Conservation (phyloP, 2,113 vertebrate species). For the Rattus rattus region DNA sequence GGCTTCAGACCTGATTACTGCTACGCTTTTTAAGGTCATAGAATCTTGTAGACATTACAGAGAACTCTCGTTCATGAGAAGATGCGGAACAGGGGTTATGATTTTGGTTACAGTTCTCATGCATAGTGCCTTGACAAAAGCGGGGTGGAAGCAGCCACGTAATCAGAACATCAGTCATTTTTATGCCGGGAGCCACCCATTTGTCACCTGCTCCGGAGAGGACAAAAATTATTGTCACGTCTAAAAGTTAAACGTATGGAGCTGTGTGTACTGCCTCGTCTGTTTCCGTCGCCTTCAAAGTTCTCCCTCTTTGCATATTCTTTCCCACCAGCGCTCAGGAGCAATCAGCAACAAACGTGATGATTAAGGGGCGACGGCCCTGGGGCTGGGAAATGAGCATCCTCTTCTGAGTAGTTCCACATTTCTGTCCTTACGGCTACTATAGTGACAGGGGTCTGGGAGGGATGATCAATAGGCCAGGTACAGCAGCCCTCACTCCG, state of each 20-base stretch:
- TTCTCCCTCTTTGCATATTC: constrained; percentile 13
- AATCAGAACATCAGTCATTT: constrained; percentile 45
- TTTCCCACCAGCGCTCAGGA: not conserved
- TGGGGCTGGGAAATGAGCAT: constrained; percentile 36
- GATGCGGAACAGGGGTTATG: constrained; percentile 7
- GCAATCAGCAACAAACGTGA: constrained; percentile 48
- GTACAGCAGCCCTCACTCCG: not conserved
- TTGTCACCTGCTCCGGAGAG: constrained; percentile 68
- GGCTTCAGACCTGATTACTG: constrained; percentile 3
- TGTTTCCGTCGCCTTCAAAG: constrained; percentile 46
- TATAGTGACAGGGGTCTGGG: constrained; percentile 2
- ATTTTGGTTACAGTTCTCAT: not conserved
- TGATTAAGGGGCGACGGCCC: constrained; percentile 54
- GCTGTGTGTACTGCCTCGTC: not conserved
- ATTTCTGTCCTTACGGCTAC: not conserved
- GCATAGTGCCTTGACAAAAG: not conserved
- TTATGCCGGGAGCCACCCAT: constrained; percentile 61
- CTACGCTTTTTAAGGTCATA: not conserved
- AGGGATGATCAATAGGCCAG: constrained; percentile 60
- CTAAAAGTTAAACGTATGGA: not conserved
- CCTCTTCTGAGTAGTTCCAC: constrained; percentile 24
- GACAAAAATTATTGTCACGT: constrained; percentile 33
- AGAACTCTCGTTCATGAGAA: constrained; percentile 4
- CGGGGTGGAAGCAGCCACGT: not conserved
- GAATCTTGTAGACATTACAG: constrained; percentile 21